phyloP scores from a whole-genome alignment of 2,888 invertebrate genomes.

The Deroplatys truncata region DNA sequence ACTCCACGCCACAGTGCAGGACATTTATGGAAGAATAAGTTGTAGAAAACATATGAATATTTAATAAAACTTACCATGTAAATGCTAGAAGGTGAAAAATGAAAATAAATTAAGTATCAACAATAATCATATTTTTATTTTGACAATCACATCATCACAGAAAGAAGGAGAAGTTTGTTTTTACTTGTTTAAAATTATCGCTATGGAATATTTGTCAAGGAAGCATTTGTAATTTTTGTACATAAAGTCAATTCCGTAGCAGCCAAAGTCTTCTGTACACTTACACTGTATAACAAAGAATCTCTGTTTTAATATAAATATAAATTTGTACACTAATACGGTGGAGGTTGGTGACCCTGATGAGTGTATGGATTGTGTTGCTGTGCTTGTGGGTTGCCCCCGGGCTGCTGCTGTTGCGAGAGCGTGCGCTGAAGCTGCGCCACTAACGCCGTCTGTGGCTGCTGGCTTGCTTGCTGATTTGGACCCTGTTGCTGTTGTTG shows the following conservation, averaged over 20 bases:
- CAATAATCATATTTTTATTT: not conserved
- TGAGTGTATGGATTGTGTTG: slow-evolving; percentile 16
- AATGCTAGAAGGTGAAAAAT: too few relatives aligned
- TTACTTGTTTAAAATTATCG: not conserved
- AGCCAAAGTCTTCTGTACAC: not conserved
- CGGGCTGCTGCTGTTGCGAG: slow-evolving; percentile 33
- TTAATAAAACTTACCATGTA: too few relatives aligned
- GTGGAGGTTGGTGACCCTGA: slow-evolving; percentile 2
- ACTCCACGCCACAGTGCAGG: too few relatives aligned
- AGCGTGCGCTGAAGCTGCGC: slow-evolving; percentile 63
- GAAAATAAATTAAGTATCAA: not conserved
- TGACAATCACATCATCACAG: not conserved
- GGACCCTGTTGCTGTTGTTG: slow-evolving; percentile 58
- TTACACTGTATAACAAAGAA: too few relatives aligned
- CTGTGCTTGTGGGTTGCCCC: not conserved
- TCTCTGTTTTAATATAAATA: not conserved
- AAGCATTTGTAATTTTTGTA: not conserved
- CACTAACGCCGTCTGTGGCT: slow-evolving; percentile 56
- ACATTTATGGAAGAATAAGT: too few relatives aligned
- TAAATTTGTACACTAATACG: not conserved
- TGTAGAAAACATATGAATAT: too few relatives aligned
- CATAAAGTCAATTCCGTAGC: not conserved
- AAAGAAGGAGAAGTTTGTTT: not conserved
- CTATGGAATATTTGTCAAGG: not conserved
- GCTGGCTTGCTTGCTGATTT: slow-evolving; percentile 47